These are phyloP conservation scores for Phalanger gymnotis DNA, from an alignment of 2,797 vertebrate species.

Conservation along the genomic window DNA sequence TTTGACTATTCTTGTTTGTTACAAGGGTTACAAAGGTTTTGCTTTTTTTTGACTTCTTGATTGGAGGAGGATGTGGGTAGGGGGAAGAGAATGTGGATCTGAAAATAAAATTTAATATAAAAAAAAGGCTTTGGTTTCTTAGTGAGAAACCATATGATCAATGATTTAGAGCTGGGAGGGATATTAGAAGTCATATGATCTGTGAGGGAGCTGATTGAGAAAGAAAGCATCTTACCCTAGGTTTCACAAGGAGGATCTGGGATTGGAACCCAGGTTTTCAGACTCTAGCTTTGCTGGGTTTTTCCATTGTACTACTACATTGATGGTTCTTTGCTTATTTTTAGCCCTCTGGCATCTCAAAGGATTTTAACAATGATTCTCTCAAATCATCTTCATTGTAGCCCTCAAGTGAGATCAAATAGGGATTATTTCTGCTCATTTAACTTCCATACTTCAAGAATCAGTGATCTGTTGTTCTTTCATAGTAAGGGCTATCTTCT, in stretches of 20 bases:
- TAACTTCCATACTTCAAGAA: not conserved
- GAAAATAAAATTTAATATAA: not conserved
- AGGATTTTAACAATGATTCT: not conserved
- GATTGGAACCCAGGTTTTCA: not conserved
- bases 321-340: not conserved
- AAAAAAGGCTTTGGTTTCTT: not conserved
- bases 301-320: not conserved
- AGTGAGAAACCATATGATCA: not conserved
- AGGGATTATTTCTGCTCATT: not conserved
- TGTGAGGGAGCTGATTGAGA: not conserved
- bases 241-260: not conserved
- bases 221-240: not conserved
- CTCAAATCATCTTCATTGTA: not conserved
- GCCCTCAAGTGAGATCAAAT: not conserved
- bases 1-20: not conserved
- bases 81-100: not conserved
- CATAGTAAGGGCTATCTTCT: not conserved
- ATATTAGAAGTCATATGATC: not conserved
- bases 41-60: not conserved
- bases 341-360: not conserved
- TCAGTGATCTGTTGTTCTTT: not conserved
- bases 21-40: not conserved
- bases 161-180: not conserved
- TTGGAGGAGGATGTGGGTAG: not conserved
- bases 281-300: not conserved